Percentiles rank a stretch among this genome's conserved stretches.
Conservation (phyloP, 2,797 vertebrate genomes). For the Sus cebifrons region DNA sequence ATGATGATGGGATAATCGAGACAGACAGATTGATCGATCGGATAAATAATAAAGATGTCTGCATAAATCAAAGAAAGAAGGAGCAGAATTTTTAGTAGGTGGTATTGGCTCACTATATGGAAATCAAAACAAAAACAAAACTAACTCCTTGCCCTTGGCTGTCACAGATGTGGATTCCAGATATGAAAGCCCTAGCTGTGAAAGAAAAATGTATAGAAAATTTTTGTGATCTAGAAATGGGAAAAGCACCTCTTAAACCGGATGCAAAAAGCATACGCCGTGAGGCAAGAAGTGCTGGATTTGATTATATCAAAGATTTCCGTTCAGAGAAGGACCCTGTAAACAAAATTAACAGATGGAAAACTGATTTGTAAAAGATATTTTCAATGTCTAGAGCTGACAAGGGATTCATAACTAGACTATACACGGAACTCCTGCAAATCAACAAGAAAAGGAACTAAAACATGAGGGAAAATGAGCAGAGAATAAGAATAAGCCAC, state of each 20-base stretch:
- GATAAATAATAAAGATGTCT: background rate
- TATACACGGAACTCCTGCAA: background rate
- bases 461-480: background rate
- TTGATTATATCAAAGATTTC: constrained; percentile 28
- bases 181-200: background rate
- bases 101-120: background rate
- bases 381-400: background rate
- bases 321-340: background rate
- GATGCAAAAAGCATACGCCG: background rate
- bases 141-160: background rate
- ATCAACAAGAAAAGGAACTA: background rate
- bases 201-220: background rate
- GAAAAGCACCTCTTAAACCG: background rate
- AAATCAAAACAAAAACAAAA: background rate
- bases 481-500: background rate
- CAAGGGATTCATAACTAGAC: background rate
- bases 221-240: background rate
- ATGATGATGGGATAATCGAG: background rate
- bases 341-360: constrained; percentile 23
- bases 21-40: background rate
- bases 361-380: background rate
- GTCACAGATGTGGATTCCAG: background rate
- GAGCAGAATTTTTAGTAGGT: background rate
- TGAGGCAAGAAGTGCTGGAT: background rate
- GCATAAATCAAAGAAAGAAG: background rate